Percentiles rank a stretch among this genome's conserved stretches.
These are phyloP conservation scores for Anarsia innoxiella DNA, from an alignment of 2,888 invertebrate species.

Conservation along the genomic window DNA sequence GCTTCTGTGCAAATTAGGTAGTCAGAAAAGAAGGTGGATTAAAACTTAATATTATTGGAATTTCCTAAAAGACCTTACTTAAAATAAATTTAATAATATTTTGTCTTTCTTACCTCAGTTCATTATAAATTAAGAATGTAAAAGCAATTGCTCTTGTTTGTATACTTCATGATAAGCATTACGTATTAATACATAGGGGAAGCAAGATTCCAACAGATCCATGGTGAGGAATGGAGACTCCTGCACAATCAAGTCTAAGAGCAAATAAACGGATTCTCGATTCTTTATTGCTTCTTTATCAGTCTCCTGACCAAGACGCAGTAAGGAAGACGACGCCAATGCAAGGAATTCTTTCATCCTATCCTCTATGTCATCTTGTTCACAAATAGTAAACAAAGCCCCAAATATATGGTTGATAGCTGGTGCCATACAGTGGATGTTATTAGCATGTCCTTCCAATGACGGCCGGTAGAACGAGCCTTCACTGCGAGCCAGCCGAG, in stretches of 20 bases:
- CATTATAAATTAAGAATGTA: constrained; percentile 58
- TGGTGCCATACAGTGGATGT: constrained; percentile 98
- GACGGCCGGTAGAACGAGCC: constrained; percentile 91
- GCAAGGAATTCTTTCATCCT: constrained; percentile 97
- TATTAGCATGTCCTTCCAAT: constrained; percentile 96
- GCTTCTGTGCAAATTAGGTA: too few species aligned
- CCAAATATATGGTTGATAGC: constrained; percentile 97
- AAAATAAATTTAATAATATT: not conserved
- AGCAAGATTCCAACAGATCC: constrained; percentile 99
- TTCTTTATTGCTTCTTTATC: constrained; percentile 96
- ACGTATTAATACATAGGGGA: constrained; percentile 97
- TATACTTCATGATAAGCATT: constrained; percentile 98
- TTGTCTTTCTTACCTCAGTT: too few species aligned
- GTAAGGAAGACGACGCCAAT: constrained; percentile 94
- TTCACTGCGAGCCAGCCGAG: constrained; percentile 93
- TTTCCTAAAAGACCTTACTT: not conserved
- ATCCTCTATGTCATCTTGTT: constrained; percentile 96
- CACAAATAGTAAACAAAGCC: constrained; percentile 96
- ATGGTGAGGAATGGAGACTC: constrained; percentile 98
- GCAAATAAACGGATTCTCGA: constrained; percentile 96
- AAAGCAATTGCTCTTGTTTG: constrained; percentile 85
- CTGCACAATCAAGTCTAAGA: constrained; percentile 97
- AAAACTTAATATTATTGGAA: not conserved
- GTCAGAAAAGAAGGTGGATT: too few species aligned
- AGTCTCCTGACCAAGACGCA: constrained; percentile 95